These are phyloP conservation scores for Symphodus melops DNA, from an alignment of 2,113 vertebrate genomes.

Conservation along the genomic window DNA sequence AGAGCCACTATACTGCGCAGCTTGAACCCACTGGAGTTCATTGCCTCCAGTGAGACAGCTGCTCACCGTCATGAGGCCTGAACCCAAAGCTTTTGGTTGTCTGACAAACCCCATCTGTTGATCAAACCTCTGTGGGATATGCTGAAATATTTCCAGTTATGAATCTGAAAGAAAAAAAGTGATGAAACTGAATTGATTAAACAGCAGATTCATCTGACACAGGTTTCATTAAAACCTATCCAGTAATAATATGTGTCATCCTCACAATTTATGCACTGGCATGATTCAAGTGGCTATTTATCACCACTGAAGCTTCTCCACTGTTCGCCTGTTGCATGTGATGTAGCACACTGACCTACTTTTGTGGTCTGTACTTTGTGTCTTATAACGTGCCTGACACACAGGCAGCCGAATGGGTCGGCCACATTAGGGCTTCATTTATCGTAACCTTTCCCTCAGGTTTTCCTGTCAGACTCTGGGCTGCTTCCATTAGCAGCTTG, in stretches of 20 bases:
- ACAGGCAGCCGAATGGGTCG: slow-evolving; percentile 1
- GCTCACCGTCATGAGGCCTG: neutral
- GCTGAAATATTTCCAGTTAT: neutral
- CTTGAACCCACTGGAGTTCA: slow-evolving; percentile 7
- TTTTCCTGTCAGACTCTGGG: neutral
- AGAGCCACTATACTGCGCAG: neutral
- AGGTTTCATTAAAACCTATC: slow-evolving; percentile 2
- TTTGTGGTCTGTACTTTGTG: slow-evolving; percentile 36
- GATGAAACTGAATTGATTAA: neutral
- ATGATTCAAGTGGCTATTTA: slow-evolving; percentile 20
- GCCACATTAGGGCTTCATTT: slow-evolving; percentile 1
- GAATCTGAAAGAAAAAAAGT: neutral
- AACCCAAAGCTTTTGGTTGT: slow-evolving; percentile 23
- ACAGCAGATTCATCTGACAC: neutral
- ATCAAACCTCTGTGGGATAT: neutral
- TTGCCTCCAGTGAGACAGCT: slow-evolving; percentile 11
- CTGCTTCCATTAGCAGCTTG: slow-evolving; percentile 7
- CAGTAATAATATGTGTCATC: slow-evolving; percentile 7
- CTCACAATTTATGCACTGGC: neutral
- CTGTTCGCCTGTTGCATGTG: slow-evolving; percentile 44
- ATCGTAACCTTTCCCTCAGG: slow-evolving; percentile 1
- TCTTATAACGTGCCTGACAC: slow-evolving; percentile 24
- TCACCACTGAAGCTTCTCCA: slow-evolving; percentile 23
- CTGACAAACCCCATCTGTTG: slow-evolving; percentile 19
- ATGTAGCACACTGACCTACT: slow-evolving; percentile 72